Conservation (phyloP, 1,140 invertebrate species). For the Maconellicoccus hirsutus region DNA sequence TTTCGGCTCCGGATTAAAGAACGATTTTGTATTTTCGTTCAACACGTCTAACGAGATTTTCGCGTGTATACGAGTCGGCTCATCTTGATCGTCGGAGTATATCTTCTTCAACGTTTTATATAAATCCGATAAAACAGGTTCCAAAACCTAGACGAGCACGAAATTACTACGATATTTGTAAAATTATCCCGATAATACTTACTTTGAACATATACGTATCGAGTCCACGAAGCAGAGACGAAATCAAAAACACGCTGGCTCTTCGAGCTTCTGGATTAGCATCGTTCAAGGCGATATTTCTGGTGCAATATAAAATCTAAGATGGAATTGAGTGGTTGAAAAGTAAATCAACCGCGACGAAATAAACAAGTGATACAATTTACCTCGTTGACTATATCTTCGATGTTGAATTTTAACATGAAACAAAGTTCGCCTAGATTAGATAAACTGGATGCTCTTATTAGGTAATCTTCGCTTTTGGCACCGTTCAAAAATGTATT, state of each 20-base stretch:
- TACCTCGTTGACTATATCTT: slow-evolving; percentile 60
- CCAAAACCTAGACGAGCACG: background rate
- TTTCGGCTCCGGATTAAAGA: background rate
- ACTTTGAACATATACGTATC: background rate
- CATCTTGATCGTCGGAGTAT: background rate
- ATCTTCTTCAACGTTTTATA: background rate
- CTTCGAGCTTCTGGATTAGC: slow-evolving; percentile 55
- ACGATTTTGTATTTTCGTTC: background rate
- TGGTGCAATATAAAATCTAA: slow-evolving; percentile 60
- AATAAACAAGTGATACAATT: slow-evolving; percentile 27
- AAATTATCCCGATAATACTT: background rate
- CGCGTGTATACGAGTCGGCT: background rate
- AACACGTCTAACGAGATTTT: background rate
- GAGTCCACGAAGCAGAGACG: background rate
- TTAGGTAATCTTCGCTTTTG: slow-evolving; percentile 56
- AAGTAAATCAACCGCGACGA: too few species aligned
- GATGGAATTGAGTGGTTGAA: too few species aligned
- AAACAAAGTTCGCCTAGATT: slow-evolving; percentile 75
- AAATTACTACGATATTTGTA: background rate
- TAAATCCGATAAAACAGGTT: background rate
- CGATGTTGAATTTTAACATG: slow-evolving; percentile 58
- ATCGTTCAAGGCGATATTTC: slow-evolving; percentile 53
- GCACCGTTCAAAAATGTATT: slow-evolving; percentile 57
- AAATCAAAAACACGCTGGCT: slow-evolving; percentile 57
- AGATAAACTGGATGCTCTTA: slow-evolving; percentile 69